Evolutionary conservation across 2,113 vertebrate species (phyloP).

Genomic region (Rhineura floridana): DNA sequence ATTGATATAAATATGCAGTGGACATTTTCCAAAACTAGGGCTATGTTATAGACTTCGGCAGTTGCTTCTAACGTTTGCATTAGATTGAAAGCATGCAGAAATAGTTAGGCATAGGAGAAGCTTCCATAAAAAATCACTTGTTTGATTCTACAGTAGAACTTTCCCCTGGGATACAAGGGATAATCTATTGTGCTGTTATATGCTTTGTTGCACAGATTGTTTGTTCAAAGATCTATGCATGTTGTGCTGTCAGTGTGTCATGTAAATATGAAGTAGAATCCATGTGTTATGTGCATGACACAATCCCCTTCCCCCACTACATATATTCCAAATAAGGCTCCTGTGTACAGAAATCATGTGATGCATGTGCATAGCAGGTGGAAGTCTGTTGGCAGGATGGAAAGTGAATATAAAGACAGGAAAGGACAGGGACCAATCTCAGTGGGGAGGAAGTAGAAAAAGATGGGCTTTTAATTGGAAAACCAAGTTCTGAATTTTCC

Average conservation of each 20-base stretch:
- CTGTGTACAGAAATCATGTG: neutral
- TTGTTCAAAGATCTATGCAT: neutral
- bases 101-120: neutral
- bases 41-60: neutral
- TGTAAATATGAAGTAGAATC: neutral
- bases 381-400: too few relatives aligned
- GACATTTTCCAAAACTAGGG: constrained; percentile 3
- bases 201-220: neutral
- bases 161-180: neutral
- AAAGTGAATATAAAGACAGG: too few relatives aligned
- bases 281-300: neutral
- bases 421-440: too few relatives aligned
- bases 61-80: neutral
- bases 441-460: neutral
- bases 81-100: neutral
- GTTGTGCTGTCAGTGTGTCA: neutral
- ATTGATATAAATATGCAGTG: constrained; percentile 14
- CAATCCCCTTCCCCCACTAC: neutral
- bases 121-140: neutral
- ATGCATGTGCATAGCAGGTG: neutral
- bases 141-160: neutral
- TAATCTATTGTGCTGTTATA: neutral
- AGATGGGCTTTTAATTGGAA: neutral
- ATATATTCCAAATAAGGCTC: neutral
- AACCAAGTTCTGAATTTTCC: neutral